Percentiles rank a stretch among this genome's conserved stretches.
Evolutionary conservation across 2,113 vertebrate species (phyloP).

Genomic region (Oryzias melastigma): DNA sequence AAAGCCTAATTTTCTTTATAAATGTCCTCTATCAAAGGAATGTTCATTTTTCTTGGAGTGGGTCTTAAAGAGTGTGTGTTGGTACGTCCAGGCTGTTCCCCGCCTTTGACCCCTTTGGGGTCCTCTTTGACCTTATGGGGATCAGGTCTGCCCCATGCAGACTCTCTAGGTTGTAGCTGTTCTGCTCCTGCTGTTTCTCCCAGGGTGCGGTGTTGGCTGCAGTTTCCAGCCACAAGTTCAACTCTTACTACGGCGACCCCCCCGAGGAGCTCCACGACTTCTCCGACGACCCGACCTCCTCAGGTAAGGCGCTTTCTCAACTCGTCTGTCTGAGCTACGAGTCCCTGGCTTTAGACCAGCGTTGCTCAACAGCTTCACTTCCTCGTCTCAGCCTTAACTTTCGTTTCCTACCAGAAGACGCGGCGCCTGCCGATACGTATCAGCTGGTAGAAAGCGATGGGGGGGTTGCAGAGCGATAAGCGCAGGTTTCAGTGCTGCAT

Average conservation of each 20-base stretch:
- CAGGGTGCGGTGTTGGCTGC: conserved; percentile 98
- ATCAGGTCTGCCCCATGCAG: neutral
- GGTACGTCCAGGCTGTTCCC: too few relatives aligned
- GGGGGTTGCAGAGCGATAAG: neutral
- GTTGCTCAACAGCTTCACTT: conserved; percentile 53
- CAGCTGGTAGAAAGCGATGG: neutral
- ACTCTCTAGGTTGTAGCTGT: neutral
- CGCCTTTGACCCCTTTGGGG: too few relatives aligned
- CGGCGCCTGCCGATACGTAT: neutral
- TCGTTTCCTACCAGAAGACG: conserved; percentile 64
- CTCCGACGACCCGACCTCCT: conserved; percentile 97
- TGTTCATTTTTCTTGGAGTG: too few relatives aligned
- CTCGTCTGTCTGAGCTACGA: conserved; percentile 24
- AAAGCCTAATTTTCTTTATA: too few relatives aligned
- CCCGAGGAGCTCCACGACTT: conserved; percentile 98
- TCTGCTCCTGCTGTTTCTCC: neutral
- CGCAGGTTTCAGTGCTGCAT: neutral
- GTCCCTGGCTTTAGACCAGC: conserved; percentile 31
- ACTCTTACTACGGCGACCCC: conserved; percentile 97
- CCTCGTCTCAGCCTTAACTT: conserved; percentile 54
- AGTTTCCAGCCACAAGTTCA: conserved; percentile 99
- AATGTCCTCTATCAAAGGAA: too few relatives aligned
- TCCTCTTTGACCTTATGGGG: too few relatives aligned
- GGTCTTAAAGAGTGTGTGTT: too few relatives aligned
- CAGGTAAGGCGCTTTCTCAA: conserved; percentile 80